A percentile compares a stretch with the other conserved stretches of the same genome.
Evolutionary conservation across 2,888 invertebrate genomes (phyloP).

Genomic region (Plebejus argus): DNA sequence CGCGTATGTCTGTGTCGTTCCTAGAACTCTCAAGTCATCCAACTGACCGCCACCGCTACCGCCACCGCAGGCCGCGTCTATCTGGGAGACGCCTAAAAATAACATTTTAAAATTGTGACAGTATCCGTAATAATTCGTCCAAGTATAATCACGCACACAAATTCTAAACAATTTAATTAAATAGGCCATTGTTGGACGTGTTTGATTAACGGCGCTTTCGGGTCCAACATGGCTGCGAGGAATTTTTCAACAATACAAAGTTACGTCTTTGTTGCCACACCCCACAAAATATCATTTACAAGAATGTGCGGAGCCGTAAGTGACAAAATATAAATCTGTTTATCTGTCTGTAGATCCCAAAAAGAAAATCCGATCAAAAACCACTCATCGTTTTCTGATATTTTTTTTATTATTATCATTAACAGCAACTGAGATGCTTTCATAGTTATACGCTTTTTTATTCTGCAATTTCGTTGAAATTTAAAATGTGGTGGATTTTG

Average conservation of each 20-base stretch:
- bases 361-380: not conserved
- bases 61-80: no score
- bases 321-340: not conserved
- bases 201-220: conserved; percentile 2
- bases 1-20: no score
- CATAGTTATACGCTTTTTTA: no score
- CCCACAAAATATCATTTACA: not conserved
- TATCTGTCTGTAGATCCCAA: not conserved
- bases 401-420: not conserved
- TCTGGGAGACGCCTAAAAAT: no score
- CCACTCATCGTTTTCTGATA: not conserved
- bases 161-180: conserved; percentile 14
- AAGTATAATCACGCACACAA: conserved; percentile 8
- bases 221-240: conserved; percentile 46
- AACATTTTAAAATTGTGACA: not conserved
- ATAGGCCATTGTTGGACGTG: not conserved
- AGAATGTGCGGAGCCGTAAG: not conserved
- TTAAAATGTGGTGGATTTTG: no score
- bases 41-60: no score
- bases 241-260: conserved; percentile 27
- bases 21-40: no score
- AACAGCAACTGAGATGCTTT: no score
- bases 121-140: not conserved
- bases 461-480: no score
- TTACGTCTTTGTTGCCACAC: conserved; percentile 7